A percentile compares a stretch with the other conserved stretches of the same genome.
phyloP scores from a whole-genome alignment of 2,113 vertebrate species.

The Rhadina sibilatrix region DNA sequence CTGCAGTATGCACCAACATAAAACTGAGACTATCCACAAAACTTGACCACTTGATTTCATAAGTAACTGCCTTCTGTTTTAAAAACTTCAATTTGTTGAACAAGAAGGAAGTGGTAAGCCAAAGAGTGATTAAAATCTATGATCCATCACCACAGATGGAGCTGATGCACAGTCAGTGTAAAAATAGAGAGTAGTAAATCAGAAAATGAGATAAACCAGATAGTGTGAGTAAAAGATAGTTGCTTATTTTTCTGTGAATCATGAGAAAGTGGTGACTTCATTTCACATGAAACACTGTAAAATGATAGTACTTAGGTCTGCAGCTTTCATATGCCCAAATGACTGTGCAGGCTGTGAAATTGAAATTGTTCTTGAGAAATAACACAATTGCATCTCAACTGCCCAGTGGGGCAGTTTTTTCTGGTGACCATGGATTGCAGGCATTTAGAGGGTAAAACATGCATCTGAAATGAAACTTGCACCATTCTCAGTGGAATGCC shows the following conservation, averaged over 20 bases:
- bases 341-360: not conserved
- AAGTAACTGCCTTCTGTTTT: conserved; percentile 72
- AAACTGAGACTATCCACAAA: conserved; percentile 31
- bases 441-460: not conserved
- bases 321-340: not conserved
- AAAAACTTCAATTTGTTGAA: conserved; percentile 51
- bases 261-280: not conserved
- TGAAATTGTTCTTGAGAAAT: conserved; percentile 43
- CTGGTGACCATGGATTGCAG: not conserved
- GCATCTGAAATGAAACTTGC: not conserved
- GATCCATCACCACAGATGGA: conserved; percentile 22
- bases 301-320: not conserved
- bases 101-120: conserved; percentile 75
- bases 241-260: not conserved
- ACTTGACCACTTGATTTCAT: conserved; percentile 72
- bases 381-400: not conserved
- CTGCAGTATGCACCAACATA: not conserved
- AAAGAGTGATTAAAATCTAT: conserved; percentile 44
- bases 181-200: conserved; percentile 7
- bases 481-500: not conserved
- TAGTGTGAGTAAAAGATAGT: not conserved
- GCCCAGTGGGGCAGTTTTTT: not conserved
- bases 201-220: not conserved
- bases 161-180: not conserved
- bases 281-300: not conserved